phyloP scores from a whole-genome alignment of 2,113 vertebrate genomes.

The Eulemur macaco region DNA sequence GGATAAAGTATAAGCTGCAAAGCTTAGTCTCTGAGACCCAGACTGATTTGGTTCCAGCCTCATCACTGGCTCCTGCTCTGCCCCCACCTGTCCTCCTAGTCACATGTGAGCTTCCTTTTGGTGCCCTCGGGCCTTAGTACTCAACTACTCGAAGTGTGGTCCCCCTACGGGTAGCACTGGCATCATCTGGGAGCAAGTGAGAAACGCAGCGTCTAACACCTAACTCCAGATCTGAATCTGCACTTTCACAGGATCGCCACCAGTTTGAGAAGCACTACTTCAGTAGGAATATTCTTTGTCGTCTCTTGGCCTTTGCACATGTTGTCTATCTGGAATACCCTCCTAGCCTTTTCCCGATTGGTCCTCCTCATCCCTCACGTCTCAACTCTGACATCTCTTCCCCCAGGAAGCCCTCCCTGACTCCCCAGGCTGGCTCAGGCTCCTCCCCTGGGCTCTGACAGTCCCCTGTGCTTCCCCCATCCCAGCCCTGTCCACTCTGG shows the following conservation, averaged over 20 bases:
- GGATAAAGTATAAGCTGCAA: background rate
- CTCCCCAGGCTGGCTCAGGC: background rate
- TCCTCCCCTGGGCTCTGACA: background rate
- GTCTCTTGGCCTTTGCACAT: background rate
- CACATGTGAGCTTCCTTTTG: background rate
- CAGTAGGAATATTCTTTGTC: background rate
- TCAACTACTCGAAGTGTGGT: background rate
- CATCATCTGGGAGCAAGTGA: background rate
- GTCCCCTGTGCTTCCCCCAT: background rate
- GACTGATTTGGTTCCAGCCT: background rate
- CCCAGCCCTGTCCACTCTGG: background rate
- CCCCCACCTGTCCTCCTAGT: background rate
- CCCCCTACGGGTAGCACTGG: background rate
- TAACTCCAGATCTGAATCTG: background rate
- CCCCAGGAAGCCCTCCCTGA: conserved; percentile 6
- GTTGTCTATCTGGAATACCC: background rate
- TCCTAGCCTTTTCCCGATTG: background rate
- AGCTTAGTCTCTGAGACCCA: background rate
- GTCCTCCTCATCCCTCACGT: background rate
- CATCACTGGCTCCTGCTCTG: background rate
- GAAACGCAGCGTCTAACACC: background rate
- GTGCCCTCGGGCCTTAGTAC: background rate
- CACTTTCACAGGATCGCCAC: background rate
- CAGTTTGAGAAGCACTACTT: background rate
- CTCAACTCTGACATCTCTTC: background rate